phyloP scores from a whole-genome alignment of 2,113 vertebrate species.

The Hyla sarda region DNA sequence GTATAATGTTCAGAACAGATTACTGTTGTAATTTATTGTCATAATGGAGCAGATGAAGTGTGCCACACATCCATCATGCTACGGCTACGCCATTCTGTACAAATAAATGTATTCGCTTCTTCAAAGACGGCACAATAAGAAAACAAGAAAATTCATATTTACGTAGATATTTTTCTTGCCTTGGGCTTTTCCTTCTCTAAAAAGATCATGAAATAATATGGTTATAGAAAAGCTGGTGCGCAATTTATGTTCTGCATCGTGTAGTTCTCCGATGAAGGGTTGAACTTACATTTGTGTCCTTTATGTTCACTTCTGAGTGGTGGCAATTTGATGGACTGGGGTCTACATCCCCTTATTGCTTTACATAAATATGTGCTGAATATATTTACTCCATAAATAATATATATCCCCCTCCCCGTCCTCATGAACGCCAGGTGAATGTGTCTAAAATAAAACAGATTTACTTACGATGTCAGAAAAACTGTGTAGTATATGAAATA shows the following conservation, averaged over 20 bases:
- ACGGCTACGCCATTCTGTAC: constrained; percentile 13
- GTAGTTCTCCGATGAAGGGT: neutral
- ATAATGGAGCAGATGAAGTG: constrained; percentile 49
- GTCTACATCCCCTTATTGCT: neutral
- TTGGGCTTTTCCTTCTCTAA: constrained; percentile 29
- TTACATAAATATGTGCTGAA: neutral
- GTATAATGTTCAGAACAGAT: constrained; percentile 49
- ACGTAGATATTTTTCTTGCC: constrained; percentile 30
- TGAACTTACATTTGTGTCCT: neutral
- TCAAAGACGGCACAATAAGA: neutral
- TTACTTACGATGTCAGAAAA: neutral
- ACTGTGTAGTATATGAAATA: neutral
- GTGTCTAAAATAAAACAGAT: neutral
- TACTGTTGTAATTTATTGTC: constrained; percentile 51
- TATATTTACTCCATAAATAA: neutral
- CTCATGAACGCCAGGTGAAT: neutral
- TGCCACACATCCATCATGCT: constrained; percentile 26
- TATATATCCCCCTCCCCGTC: neutral
- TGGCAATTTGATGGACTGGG: neutral
- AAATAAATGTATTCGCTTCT: constrained; percentile 18
- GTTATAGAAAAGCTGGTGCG: constrained; percentile 14
- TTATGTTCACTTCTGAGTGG: neutral
- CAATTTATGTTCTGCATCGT: neutral
- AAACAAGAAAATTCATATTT: constrained; percentile 34
- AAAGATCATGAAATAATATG: constrained; percentile 27